Percentiles rank a stretch among this genome's conserved stretches.
These are phyloP conservation scores for Anneissia japonica DNA, from an alignment of 35 echinoderm and acorn worm genomes.

Conservation along the genomic window DNA sequence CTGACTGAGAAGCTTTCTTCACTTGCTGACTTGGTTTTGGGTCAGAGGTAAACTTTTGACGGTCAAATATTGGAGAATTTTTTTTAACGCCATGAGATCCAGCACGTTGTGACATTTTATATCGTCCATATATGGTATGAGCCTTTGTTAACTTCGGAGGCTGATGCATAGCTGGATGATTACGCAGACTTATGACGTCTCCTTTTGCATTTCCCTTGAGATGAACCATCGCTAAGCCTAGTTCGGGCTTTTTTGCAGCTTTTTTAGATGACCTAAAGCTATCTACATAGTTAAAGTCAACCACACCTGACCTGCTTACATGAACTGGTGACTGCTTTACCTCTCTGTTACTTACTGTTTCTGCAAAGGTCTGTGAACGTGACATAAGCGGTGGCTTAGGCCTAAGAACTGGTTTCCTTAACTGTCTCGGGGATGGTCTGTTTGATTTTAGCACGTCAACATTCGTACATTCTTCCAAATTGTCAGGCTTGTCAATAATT, in stretches of 20 bases:
- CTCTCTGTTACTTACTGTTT: not conserved
- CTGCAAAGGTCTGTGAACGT: not conserved
- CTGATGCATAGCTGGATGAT: constrained; percentile 7
- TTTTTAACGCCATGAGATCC: no score
- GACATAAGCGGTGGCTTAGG: not conserved
- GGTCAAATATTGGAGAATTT: not conserved
- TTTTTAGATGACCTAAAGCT: not conserved
- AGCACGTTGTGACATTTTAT: constrained; percentile 1
- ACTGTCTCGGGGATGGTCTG: not conserved
- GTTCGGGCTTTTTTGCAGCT: not conserved
- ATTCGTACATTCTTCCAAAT: no score
- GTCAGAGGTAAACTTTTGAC: no score
- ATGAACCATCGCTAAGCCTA: not conserved
- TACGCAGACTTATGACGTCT: not conserved
- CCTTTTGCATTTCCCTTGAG: not conserved
- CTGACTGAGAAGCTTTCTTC: not conserved
- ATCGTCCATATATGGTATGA: not conserved
- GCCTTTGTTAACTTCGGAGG: constrained; percentile 34
- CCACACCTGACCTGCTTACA: not conserved
- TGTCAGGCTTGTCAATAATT: no score
- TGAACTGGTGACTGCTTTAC: not conserved
- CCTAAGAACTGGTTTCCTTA: not conserved
- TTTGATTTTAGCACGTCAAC: no score
- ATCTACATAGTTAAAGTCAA: not conserved
- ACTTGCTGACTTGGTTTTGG: not conserved